These are phyloP conservation scores for Mustelus asterias DNA, from an alignment of 2,113 vertebrate genomes.

Conservation along the genomic window DNA sequence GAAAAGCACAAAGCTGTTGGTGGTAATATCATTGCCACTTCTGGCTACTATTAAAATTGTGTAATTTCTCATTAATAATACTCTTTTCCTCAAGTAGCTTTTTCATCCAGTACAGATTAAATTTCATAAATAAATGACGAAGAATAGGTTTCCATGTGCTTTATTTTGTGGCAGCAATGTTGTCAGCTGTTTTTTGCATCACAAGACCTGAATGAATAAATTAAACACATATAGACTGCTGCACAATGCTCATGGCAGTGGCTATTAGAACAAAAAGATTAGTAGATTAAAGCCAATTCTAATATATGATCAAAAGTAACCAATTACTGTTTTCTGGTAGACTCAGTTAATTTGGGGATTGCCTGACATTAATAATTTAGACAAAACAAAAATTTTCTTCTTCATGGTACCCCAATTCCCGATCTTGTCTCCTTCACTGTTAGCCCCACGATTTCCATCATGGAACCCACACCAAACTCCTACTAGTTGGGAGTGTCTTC, in stretches of 20 bases:
- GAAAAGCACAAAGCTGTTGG: not conserved
- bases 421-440: not conserved
- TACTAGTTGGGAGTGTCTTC: conserved; percentile 6
- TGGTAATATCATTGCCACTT: not conserved
- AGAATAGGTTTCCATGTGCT: conserved; percentile 4
- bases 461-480: conserved; percentile 7
- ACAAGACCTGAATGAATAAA: not conserved
- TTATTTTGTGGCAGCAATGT: conserved; percentile 30
- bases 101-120: not conserved
- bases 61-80: not conserved
- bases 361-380: conserved; percentile 15
- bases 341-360: not conserved
- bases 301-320: not conserved
- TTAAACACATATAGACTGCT: conserved; percentile 14
- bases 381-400: conserved; percentile 9
- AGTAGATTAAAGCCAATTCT: conserved; percentile 29
- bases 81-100: conserved; percentile 2
- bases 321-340: not conserved
- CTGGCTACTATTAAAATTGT: not conserved
- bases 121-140: not conserved
- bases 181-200: conserved; percentile 16
- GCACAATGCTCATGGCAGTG: not conserved
- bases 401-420: not conserved
- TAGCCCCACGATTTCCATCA: not conserved
- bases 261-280: conserved; percentile 9